Evolutionary conservation across 2,888 invertebrate genomes (phyloP), one percentile per base, ranked within the genome.

Genomic region (Frankliniella intonsa): DNA sequence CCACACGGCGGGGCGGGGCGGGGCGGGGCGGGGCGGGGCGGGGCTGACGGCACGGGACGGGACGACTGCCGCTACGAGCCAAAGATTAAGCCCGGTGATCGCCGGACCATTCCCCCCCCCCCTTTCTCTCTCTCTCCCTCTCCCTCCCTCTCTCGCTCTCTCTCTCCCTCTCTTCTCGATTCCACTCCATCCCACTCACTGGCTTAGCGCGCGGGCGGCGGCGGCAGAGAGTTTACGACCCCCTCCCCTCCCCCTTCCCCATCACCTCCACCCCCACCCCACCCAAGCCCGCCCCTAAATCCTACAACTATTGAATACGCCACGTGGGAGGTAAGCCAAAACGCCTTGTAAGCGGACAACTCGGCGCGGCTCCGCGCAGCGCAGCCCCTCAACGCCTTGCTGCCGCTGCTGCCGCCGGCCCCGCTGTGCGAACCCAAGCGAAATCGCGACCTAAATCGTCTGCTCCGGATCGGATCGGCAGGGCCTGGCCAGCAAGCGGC

Each of bases 291-390:
- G 5, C 38, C 38, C 38, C 38, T 38, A 38, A 38, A 38, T 55
- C 25, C 22, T 76, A 76, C 69, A 76, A 76, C 69, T 76, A 76
- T 76, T 76, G 69, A 76, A 76, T 25, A 25, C 69, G 69, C 55
- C 69, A 76, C 69, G 69, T 76, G 69, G 69, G 69, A 76, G 69
- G 69, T 76, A 25, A 25, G 69, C 69, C 69, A 76, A 76, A 76
- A 25, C 25, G 25, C 69, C 69, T 76, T 76, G 69, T 76, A 76
- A 76, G 69, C 69, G 69, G 69, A 76, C 25, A 76, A 76, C 25
- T 76, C 69, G 22, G 69, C 69, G 3, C n/a, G 5, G 25, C 69
- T 22, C 38, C 38, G 38, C 38, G 38, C 38, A 38, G 38, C 5
- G 38, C 2, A 38, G 3, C 38, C 38, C 38, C 38, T 38, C 38